These are phyloP conservation scores for Ips typographus DNA, from an alignment of 1,140 invertebrate genomes.

Conservation along the genomic window DNA sequence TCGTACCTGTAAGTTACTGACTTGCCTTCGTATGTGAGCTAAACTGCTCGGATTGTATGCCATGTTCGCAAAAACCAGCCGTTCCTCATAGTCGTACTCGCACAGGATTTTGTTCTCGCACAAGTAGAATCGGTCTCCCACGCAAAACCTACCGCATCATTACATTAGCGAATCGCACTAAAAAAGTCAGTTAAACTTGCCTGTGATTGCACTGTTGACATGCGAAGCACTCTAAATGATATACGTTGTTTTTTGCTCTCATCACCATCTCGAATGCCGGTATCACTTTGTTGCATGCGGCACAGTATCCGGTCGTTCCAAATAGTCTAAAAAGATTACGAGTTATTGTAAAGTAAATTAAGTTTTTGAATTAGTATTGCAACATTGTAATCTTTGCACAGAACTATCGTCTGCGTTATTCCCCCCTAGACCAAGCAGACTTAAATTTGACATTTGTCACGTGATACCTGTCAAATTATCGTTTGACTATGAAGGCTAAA, in stretches of 20 bases:
- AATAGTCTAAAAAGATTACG: slow-evolving; percentile 71
- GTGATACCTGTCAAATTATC: no score
- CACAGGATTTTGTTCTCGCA: slow-evolving; percentile 97
- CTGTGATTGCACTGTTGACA: slow-evolving; percentile 96
- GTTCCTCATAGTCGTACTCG: slow-evolving; percentile 95
- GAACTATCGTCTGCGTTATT: no score
- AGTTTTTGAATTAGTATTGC: no score
- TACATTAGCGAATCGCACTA: background rate
- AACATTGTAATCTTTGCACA: no score
- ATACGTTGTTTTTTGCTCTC: slow-evolving; percentile 91
- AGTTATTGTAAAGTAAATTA: background rate
- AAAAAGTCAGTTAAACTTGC: slow-evolving; percentile 59
- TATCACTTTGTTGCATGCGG: slow-evolving; percentile 90
- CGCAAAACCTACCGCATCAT: slow-evolving; percentile 78
- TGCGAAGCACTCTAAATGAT: slow-evolving; percentile 95
- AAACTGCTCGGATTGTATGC: slow-evolving; percentile 85
- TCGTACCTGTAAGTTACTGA: slow-evolving; percentile 73
- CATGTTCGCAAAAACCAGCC: slow-evolving; percentile 88
- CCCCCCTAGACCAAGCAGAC: no score
- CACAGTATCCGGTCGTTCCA: slow-evolving; percentile 89
- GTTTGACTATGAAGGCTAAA: no score
- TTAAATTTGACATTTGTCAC: no score
- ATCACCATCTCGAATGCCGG: slow-evolving; percentile 98
- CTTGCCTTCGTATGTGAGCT: slow-evolving; percentile 84
- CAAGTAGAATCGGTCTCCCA: slow-evolving; percentile 93